Conservation (phyloP, 2,888 invertebrate genomes). For the Metallyticus violacea region DNA sequence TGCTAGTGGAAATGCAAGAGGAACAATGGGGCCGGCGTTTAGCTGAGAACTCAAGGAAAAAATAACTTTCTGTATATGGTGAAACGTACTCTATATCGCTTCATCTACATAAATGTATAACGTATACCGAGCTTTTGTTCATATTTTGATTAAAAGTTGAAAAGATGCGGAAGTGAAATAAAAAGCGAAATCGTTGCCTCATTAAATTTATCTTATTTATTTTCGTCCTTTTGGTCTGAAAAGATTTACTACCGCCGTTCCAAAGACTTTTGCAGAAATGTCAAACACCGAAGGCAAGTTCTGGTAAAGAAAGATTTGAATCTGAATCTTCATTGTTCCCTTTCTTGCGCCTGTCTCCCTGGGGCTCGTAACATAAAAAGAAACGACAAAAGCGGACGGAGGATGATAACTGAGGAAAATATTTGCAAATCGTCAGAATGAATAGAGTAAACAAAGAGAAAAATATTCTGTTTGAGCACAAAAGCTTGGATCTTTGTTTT, state of each 20-base stretch:
- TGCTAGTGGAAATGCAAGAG: too few species aligned
- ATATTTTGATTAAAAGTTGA: too few species aligned
- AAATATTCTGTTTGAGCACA: neutral
- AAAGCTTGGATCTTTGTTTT: neutral
- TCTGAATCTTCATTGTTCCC: neutral
- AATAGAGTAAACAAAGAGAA: neutral
- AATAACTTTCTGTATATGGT: too few species aligned
- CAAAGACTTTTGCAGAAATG: neutral
- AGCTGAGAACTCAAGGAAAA: too few species aligned
- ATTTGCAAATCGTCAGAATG: neutral
- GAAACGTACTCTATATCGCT: too few species aligned
- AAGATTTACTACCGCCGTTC: neutral
- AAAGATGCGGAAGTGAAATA: neutral
- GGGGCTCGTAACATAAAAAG: neutral
- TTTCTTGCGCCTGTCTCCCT: neutral
- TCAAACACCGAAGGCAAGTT: neutral
- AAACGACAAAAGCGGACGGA: neutral
- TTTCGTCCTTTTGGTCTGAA: neutral
- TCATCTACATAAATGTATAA: too few species aligned
- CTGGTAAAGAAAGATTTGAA: neutral
- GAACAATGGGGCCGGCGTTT: too few species aligned
- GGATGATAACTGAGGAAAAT: neutral
- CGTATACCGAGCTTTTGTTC: too few species aligned
- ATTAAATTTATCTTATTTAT: neutral
- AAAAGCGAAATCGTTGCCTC: neutral